Base-by-base conservation (phyloP, 2,797 vertebrate genomes). In the Limnodromus scolopaceus region DNA sequence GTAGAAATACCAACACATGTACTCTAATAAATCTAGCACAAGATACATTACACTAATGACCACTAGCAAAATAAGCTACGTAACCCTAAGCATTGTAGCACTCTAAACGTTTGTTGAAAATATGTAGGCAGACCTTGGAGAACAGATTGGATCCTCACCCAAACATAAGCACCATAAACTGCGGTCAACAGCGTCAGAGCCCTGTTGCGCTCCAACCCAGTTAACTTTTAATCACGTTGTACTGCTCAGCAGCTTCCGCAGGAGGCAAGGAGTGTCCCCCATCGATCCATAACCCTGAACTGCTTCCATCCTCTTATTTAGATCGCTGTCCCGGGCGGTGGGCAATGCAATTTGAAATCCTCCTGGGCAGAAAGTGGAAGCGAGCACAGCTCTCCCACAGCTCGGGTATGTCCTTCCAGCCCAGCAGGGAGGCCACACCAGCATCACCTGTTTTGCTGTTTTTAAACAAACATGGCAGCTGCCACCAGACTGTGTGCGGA, bases 241-340 rank as follows among this genome's bases (percentile, higher is more conserved):
- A 32, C 48, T 4, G 9, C 2, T 0, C 12, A 79, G 61, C 41
- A 53, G 70, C 68, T 57, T 34, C 61, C 1, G 3, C 49, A 6
- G 46, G 36, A 45, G 49, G 49, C 1, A 7, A 49, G 55, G 27
- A 61, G 51, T 2, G 0, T 23, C 58, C 53, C 53, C 10, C 63
- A 41, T 1, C 0, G 1, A 83, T 32, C 32, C 53, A 20, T 2
- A 66, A 23, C 22, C 32, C 69, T 4, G 14, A 53, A 14, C 12
- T 19, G 11, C 58, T 71, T 75, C 54, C 58, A 49, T 16, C 22
- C 28, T 18, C 30, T 38, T 18, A 4, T 1, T 22, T 4, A 5
- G 12, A 30, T 48, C 19, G 0, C 39, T 27, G 0, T 5, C 18
- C 51, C 3, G 1, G 11, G 11, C 10, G 10, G 20, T 1, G 5